Conservation (phyloP, 92 coral and sea anemone species). For the Palythoa heliodiscus region DNA sequence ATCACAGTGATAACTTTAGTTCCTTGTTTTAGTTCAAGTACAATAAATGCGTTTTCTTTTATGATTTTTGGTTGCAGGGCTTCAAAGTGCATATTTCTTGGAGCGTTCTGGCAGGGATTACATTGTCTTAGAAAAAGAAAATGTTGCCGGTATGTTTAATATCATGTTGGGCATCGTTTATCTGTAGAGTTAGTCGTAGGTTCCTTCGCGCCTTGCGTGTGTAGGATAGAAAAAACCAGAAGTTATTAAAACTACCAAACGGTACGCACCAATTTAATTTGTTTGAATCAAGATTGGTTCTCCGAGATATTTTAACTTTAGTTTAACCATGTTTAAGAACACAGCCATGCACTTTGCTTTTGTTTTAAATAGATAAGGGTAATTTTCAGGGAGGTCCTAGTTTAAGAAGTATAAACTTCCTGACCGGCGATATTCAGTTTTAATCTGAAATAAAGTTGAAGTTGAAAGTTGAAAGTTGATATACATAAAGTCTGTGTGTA, state of each 20-base stretch:
- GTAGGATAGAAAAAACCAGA: background rate
- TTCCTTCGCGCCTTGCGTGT: background rate
- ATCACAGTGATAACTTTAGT: background rate
- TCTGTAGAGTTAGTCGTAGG: background rate
- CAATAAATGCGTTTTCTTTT: background rate
- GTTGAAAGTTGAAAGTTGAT: too few relatives aligned
- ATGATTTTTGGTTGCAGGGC: slow-evolving; percentile 73
- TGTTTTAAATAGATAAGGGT: background rate
- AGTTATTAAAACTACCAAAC: background rate
- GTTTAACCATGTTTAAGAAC: too few relatives aligned
- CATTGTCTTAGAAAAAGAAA: too few relatives aligned
- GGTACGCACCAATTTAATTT: too few relatives aligned
- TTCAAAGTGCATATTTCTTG: slow-evolving; percentile 84
- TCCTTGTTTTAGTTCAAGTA: background rate
- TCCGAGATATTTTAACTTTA: too few relatives aligned
- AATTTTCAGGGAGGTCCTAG: background rate
- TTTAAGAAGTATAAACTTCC: background rate
- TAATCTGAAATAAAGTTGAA: too few relatives aligned
- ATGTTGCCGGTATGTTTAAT: slow-evolving; percentile 70
- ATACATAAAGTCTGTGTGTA: background rate
- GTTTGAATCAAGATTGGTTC: too few relatives aligned
- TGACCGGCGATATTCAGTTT: background rate
- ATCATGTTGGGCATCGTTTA: background rate
- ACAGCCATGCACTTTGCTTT: background rate
- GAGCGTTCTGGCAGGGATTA: too few relatives aligned